phyloP scores from a whole-genome alignment of 2,113 vertebrate genomes.

The Dipodomys stephensi region DNA sequence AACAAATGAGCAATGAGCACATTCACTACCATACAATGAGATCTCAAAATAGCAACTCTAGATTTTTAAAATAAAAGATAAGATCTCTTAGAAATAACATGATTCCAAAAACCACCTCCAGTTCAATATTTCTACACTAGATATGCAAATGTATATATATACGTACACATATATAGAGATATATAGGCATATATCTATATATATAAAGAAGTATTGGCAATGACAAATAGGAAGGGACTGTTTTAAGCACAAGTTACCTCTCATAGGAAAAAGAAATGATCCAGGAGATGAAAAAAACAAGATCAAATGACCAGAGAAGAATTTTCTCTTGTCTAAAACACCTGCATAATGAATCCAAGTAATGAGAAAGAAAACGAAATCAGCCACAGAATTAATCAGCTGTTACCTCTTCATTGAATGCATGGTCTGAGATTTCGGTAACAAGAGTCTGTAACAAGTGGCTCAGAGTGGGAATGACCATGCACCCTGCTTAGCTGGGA shows the following conservation, averaged over 20 bases:
- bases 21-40: slow-evolving; percentile 35
- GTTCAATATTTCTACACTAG: slow-evolving; percentile 8
- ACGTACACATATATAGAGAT: too few species aligned
- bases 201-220: slow-evolving; percentile 25
- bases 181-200: too few species aligned
- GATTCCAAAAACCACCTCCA: slow-evolving; percentile 60
- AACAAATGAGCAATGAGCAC: slow-evolving; percentile 47
- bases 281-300: neutral
- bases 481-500: too few species aligned
- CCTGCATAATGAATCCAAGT: neutral
- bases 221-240: neutral
- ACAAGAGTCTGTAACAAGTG: neutral
- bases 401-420: neutral
- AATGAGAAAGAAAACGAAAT: neutral
- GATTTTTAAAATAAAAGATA: slow-evolving; percentile 60
- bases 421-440: neutral
- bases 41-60: slow-evolving; percentile 60
- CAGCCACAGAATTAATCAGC: neutral
- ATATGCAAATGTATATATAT: neutral
- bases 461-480: accelerated
- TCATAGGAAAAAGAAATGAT: neutral
- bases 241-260: neutral
- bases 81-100: slow-evolving; percentile 32
- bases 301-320: neutral
- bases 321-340: slow-evolving; percentile 38